These are phyloP conservation scores for Polia nebulosa DNA, from an alignment of 2,888 invertebrate species.

Conservation along the genomic window DNA sequence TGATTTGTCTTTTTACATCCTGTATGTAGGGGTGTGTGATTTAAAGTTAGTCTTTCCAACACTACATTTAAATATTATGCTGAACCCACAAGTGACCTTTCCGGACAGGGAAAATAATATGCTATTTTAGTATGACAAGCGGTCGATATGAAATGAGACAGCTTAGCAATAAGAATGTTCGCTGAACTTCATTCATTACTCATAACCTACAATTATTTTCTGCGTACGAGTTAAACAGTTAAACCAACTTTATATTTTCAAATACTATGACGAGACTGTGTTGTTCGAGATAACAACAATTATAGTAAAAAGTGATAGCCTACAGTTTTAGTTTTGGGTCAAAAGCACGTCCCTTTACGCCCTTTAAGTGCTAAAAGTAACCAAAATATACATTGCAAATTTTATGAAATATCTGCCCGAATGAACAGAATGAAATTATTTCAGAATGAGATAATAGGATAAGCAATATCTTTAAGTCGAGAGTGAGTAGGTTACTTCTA, in stretches of 20 bases:
- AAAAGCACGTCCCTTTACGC: background rate
- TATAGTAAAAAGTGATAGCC: conserved; percentile 27
- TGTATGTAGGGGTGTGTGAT: too few species aligned
- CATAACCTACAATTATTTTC: conserved; percentile 12
- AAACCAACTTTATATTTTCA: conserved; percentile 8
- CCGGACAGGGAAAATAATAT: background rate
- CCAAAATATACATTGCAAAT: conserved; percentile 10
- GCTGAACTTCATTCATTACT: background rate
- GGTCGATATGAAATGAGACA: conserved; percentile 4
- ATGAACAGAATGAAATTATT: background rate
- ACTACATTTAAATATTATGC: background rate
- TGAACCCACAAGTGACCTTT: background rate
- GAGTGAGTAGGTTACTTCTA: too few species aligned
- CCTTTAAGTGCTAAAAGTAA: conserved; percentile 1
- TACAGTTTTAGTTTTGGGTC: conserved; percentile 19
- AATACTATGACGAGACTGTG: background rate
- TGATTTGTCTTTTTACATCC: too few species aligned
- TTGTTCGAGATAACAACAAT: conserved; percentile 33
- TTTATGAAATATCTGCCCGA: conserved; percentile 9
- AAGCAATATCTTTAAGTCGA: too few species aligned
- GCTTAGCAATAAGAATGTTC: conserved; percentile 1
- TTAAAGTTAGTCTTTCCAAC: background rate
- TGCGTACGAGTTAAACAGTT: background rate
- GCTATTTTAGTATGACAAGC: background rate
- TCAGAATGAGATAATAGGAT: too few species aligned